A percentile compares a stretch with the other conserved stretches of the same genome.
These are phyloP conservation scores for Monochamus alternatus DNA, from an alignment of 2,888 invertebrate genomes.

Conservation along the genomic window DNA sequence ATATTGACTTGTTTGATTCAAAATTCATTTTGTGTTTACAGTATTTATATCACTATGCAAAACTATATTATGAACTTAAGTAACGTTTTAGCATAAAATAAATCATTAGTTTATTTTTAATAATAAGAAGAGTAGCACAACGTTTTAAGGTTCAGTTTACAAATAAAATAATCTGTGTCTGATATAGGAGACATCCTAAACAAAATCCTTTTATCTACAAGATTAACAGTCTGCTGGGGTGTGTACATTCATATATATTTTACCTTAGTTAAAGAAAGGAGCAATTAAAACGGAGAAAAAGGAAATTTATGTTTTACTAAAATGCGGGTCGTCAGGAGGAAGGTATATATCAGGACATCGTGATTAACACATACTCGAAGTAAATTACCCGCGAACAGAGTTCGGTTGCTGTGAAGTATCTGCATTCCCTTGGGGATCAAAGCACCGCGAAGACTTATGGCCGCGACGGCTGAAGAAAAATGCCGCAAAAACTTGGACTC, in stretches of 20 bases:
- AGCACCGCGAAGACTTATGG: conserved; percentile 61
- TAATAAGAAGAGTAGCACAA: no score
- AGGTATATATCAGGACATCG: conserved; percentile 39
- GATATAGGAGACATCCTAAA: background rate
- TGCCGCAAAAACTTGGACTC: conserved; percentile 60
- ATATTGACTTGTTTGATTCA: no score
- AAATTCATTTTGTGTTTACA: no score
- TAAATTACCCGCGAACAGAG: conserved; percentile 66
- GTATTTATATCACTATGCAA: no score
- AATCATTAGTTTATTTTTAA: no score
- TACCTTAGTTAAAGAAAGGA: conserved; percentile 22
- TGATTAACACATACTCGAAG: conserved; percentile 38
- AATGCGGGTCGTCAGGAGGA: conserved; percentile 38
- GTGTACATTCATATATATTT: conserved; percentile 25
- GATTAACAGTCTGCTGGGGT: conserved; percentile 12
- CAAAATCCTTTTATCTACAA: background rate
- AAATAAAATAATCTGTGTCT: no score
- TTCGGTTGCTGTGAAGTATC: conserved; percentile 59
- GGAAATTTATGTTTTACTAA: conserved; percentile 33
- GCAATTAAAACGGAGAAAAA: conserved; percentile 34
- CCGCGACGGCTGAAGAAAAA: conserved; percentile 58
- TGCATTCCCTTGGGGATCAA: conserved; percentile 65
- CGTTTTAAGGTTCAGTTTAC: no score
- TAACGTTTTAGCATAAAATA: no score
- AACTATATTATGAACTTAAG: no score